Percentiles rank a stretch among this genome's conserved stretches.
Conservation (phyloP, 1,140 invertebrate genomes). For the Drosophila albomicans region DNA sequence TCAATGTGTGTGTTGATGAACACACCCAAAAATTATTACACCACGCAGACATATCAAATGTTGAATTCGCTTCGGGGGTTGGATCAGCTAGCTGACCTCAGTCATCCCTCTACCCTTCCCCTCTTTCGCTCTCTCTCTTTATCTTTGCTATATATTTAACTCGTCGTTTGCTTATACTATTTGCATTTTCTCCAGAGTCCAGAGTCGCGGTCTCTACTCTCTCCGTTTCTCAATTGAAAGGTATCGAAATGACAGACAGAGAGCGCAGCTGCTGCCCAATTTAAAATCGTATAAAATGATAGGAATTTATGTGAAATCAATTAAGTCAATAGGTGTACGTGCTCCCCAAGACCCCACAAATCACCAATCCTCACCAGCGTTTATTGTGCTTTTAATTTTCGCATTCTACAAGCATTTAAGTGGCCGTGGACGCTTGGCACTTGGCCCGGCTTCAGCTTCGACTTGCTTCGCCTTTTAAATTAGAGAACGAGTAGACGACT, state of each 20-base stretch:
- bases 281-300: conserved; percentile 20
- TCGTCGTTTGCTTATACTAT: conserved; percentile 14
- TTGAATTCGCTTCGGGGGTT: conserved; percentile 45
- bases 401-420: conserved; percentile 23
- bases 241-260: conserved; percentile 46
- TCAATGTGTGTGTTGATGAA: conserved; percentile 33
- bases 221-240: conserved; percentile 57
- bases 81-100: conserved; percentile 45
- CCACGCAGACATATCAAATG: conserved; percentile 63
- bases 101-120: background rate
- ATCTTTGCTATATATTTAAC: conserved; percentile 37
- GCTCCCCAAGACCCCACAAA: background rate
- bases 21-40: conserved; percentile 69
- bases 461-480: background rate
- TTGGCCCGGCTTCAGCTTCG: conserved; percentile 17
- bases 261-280: conserved; percentile 35
- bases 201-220: background rate
- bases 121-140: conserved; percentile 10
- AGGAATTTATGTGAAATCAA: conserved; percentile 71
- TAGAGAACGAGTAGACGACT: conserved; percentile 36
- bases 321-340: conserved; percentile 30
- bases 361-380: background rate
- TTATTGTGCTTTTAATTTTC: conserved; percentile 20
- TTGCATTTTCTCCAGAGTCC: conserved; percentile 53
- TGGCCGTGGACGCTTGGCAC: conserved; percentile 33